Base-by-base conservation (phyloP, 2,797 vertebrate species). In the Syndactyla subalaris region DNA sequence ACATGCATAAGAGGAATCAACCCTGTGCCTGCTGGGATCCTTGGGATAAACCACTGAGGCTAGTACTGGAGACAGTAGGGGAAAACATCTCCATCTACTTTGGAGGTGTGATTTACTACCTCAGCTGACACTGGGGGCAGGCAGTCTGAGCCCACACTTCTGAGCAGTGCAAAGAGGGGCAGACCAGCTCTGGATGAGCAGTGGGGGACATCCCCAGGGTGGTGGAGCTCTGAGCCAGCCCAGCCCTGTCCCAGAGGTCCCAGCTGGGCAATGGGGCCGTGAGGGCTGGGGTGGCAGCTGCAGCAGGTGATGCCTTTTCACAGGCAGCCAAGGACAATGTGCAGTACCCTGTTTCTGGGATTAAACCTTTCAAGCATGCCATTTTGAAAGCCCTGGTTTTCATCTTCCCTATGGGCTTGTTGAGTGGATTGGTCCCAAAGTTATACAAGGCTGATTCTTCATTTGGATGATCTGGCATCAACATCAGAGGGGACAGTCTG, bases 1-100 rank as follows among this genome's bases (percentile, higher is more conserved):
- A 46, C 0, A 2, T 13, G 7, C 0, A 0, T 41, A 15, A 58
- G 39, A 13, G n/a, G 23, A 73, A 41, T 32, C 48, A 66, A 2
- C 8, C 39, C 43, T 10, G 30, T 61, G 38, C 49, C n/a, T 30
- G 27, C 27, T 2, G 2, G 20, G 24, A 73, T 36, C 39, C 30
- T 76, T 8, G 14, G 63, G 38, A 62, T 39, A 76, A 94, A 62
- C 8, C 27, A 39, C 51, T 16, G 46, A 66, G 38, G 18, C 23
- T 14, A 38, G 26, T 0, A 0, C 58, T 54, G 15, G 15, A 63
- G 38, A 13, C 27, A 61, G 38, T 4, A 77, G 9, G 57, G 9
- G 4, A 81, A 82, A 68, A 52, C 0, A 0, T 32, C 24, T 73
- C 46, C 3, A 26, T 26, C 19, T 62, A 0, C 48, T 34, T 49